Evolutionary conservation across 2,888 invertebrate species (phyloP).

Genomic region (Trachelus troglodyta): DNA sequence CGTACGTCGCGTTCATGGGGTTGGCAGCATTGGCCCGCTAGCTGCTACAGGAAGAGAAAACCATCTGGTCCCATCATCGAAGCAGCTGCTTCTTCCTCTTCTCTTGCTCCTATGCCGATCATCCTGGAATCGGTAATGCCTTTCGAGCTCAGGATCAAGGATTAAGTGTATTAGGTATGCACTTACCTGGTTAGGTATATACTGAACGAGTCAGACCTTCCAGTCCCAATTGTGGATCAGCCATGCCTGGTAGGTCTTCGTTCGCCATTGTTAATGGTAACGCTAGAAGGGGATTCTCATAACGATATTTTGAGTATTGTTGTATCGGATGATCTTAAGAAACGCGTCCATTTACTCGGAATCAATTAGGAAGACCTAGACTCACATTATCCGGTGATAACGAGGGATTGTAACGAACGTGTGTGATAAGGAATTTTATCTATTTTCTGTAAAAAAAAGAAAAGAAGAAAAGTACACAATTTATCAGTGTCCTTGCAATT

Average conservation of each 20-base stretch:
- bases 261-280: neutral
- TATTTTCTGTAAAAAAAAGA: neutral
- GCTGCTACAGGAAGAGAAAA: conserved; percentile 1
- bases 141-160: neutral
- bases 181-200: neutral
- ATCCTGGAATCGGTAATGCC: neutral
- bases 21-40: neutral
- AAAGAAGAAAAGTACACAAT: too few species aligned
- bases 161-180: neutral
- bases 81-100: neutral
- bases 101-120: neutral
- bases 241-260: neutral
- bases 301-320: neutral
- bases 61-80: conserved; percentile 2
- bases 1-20: neutral
- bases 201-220: neutral
- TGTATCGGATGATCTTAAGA: neutral
- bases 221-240: neutral
- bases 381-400: neutral
- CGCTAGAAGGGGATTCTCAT: neutral
- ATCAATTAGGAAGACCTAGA: neutral
- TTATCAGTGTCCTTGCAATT: neutral
- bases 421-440: neutral
- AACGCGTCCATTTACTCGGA: neutral
- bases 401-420: neutral